Percentiles rank a stretch among this genome's conserved stretches.
Conservation (phyloP, 2,113 vertebrate genomes). For the Alces alces region DNA sequence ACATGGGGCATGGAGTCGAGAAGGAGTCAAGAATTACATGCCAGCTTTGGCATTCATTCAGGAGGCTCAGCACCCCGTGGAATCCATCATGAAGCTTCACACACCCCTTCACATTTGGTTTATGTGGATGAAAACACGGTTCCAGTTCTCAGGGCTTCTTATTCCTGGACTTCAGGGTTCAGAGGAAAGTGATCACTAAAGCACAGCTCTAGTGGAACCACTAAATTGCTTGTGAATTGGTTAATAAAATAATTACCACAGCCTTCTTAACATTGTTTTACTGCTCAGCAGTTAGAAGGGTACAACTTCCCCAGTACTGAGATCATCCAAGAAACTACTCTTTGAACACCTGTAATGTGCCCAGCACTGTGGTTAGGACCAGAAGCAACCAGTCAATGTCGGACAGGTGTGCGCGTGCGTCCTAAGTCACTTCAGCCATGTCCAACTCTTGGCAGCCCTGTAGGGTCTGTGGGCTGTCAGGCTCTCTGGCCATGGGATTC, state of each 20-base stretch:
- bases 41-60: no score
- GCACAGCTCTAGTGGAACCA: not conserved
- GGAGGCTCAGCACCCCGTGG: not conserved
- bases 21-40: not conserved
- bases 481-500: not conserved
- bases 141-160: not conserved
- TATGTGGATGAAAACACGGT: not conserved
- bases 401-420: not conserved
- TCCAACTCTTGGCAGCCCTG: not conserved
- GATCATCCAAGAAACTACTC: not conserved
- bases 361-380: not conserved
- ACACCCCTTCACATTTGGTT: not conserved
- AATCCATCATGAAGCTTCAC: not conserved
- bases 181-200: not conserved
- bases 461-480: not conserved
- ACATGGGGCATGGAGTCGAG: not conserved
- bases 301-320: not conserved
- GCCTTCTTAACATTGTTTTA: not conserved
- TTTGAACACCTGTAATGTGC: not conserved
- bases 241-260: not conserved
- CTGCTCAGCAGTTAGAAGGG: not conserved
- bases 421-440: not conserved
- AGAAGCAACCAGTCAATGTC: not conserved
- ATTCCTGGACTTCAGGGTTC: not conserved
- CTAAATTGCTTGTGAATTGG: not conserved